Evolutionary conservation across 2,113 vertebrate species (phyloP), one percentile per base, ranked within the genome.

Genomic region (Pycnonotus jocosus): DNA sequence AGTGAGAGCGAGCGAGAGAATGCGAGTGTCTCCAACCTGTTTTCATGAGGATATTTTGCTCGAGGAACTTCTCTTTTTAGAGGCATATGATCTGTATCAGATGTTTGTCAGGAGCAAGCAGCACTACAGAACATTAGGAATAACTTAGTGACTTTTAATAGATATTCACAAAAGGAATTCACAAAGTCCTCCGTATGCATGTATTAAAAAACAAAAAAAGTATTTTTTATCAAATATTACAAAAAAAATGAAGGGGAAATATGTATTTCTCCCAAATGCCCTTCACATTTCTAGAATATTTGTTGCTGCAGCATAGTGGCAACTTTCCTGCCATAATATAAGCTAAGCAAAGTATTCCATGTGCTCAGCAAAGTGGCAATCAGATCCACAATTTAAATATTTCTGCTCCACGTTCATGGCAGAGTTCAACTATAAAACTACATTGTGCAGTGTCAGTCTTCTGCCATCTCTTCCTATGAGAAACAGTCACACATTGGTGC

Each of bases 41-140:
- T 98, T 97, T 97, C 97, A 90, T 90, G 91, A 18, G 96, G 92
- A 92, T 95, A 94, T 97, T 97, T 97, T 97, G 95, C 96, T 97
- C 54, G 60, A 97, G 91, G 93, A 97, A 95, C 90, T 98, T 97
- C 78, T 97, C 92, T 96, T 95, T 96, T 94, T 95, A 96, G 93
- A 97, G 78, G 96, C 77, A 95, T 95, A 94, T 95, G 89, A 97
- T 97, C 92, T 91, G 18, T 95, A 97, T 97, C 97, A 97, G 96
- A 97, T 94, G 94, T 97, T 96, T 96, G 95, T 97, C 95, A 94
- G 96, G 88, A 97, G 86, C 90, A 96, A 84, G 90, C 90, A 96
- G 96, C 24, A 20, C 69, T 54, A 45, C 58, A 95, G 95, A 94
- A 95, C 95, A 94, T 95, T 94, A 97, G 90, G 90, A n/a, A 93